Percentiles rank a stretch among this genome's conserved stretches.
Conservation (phyloP, 2,113 vertebrate species). For the Desmodus rotundus region DNA sequence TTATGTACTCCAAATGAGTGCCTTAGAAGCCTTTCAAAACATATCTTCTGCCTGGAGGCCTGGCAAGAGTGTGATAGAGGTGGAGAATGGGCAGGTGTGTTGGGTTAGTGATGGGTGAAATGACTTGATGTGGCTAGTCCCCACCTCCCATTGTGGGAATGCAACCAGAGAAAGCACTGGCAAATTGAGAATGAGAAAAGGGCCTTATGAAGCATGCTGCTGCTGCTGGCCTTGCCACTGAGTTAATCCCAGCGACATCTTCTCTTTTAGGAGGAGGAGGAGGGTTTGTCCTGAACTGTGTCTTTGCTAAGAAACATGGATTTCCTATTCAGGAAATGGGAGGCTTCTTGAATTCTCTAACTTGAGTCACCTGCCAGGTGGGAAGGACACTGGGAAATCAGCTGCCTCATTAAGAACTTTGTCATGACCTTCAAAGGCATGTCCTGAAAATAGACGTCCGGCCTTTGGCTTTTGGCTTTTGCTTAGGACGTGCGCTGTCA, state of each 20-base stretch:
- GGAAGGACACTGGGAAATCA: not conserved
- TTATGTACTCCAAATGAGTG: slow-evolving; percentile 24
- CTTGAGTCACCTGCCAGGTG: not conserved
- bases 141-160: not conserved
- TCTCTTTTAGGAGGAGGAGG: not conserved
- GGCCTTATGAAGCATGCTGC: not conserved
- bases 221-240: not conserved
- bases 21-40: slow-evolving; percentile 11
- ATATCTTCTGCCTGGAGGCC: not conserved
- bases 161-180: not conserved
- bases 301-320: not conserved
- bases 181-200: not conserved
- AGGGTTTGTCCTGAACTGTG: not conserved
- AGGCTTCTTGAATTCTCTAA: not conserved
- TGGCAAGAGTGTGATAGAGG: not conserved
- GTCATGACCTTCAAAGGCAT: not conserved
- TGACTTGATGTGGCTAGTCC: not conserved
- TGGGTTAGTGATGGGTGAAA: slow-evolving; percentile 7
- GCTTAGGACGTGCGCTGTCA: not conserved
- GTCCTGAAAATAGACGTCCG: not conserved
- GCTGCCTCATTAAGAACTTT: not conserved
- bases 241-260: not conserved
- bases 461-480: not conserved
- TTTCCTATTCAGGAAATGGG: not conserved
- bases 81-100: not conserved